Evolutionary conservation across 2,113 vertebrate genomes (phyloP).

Genomic region (Australoheros scitulus): DNA sequence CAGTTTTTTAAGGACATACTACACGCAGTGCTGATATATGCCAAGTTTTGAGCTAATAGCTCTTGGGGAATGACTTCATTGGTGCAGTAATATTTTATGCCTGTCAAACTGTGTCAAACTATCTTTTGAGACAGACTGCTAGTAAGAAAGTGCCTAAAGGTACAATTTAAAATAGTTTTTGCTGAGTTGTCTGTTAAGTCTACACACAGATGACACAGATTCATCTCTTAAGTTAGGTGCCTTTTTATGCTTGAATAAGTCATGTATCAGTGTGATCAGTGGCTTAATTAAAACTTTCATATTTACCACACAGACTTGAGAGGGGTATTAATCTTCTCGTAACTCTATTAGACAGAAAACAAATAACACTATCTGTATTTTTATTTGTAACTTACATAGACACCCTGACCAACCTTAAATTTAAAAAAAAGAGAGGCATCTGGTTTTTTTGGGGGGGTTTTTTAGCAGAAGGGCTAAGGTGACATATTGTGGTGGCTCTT

Average conservation of each 20-base stretch:
- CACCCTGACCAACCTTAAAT: constrained; percentile 20
- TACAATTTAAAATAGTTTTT: not conserved
- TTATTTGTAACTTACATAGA: not conserved
- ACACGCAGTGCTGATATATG: not conserved
- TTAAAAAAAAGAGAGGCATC: constrained; percentile 21
- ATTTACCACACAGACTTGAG: not conserved
- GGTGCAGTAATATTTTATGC: not conserved
- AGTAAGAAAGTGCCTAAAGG: not conserved
- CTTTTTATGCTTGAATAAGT: not conserved
- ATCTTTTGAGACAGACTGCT: not conserved
- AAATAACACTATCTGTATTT: not conserved
- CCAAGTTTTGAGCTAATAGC: not conserved
- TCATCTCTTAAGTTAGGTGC: not conserved
- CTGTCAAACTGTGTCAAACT: not conserved
- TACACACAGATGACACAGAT: not conserved
- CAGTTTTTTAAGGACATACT: not conserved
- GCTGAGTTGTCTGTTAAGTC: not conserved
- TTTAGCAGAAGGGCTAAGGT: constrained; percentile 31
- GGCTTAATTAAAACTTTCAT: not conserved
- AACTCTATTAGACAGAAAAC: not conserved
- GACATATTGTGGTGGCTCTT: constrained; percentile 51
- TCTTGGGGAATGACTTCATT: not conserved
- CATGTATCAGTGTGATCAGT: too few relatives aligned
- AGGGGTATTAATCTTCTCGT: not conserved
- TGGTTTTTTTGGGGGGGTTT: not conserved